Conservation (phyloP, 2,888 invertebrate genomes). For the Apamea monoglypha region DNA sequence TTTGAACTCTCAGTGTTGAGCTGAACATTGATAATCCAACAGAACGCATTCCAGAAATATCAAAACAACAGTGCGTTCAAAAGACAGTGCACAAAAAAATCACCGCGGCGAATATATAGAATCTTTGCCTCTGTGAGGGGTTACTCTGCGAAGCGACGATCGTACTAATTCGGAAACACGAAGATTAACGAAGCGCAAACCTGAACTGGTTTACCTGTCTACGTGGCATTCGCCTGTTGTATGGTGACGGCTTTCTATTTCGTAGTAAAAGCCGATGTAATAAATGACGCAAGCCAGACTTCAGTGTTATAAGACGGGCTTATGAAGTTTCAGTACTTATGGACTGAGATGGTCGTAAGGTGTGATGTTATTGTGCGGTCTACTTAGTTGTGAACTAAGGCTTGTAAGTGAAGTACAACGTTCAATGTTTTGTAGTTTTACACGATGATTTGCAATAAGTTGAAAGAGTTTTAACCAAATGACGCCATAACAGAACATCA, state of each 20-base stretch:
- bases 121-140: not conserved
- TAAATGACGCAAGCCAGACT: conserved; percentile 52
- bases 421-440: conserved; percentile 1
- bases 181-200: not conserved
- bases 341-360: conserved; percentile 24
- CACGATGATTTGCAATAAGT: not conserved
- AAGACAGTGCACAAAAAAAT: no score
- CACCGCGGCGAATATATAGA: no score
- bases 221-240: not conserved
- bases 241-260: conserved; percentile 1
- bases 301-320: conserved; percentile 45
- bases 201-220: not conserved
- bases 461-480: not conserved
- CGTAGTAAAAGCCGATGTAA: conserved; percentile 23
- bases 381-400: conserved; percentile 18
- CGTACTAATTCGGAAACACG: not conserved
- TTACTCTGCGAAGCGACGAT: not conserved
- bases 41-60: no score
- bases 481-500: no score
- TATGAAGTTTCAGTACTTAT: conserved; percentile 53
- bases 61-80: no score
- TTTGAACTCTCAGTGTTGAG: no score
- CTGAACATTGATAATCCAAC: no score
- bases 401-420: conserved; percentile 12
- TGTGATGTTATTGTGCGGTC: conserved; percentile 31